Evolutionary conservation across 2,888 invertebrate genomes (phyloP), one percentile per base, ranked within the genome.

Genomic region (Parnassius glacialis): DNA sequence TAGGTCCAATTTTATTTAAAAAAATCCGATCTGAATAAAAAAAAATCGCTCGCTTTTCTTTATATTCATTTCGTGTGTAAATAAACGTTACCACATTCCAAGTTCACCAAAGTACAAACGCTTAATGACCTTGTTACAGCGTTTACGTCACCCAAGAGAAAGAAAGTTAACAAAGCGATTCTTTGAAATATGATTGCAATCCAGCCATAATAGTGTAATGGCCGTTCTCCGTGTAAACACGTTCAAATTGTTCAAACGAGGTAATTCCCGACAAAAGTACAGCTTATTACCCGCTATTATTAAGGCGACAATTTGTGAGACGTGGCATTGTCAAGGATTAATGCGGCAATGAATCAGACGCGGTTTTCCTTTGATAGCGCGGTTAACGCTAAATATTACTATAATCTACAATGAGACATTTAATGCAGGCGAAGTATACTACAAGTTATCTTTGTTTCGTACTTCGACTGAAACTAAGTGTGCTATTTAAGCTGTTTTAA

Each of bases 211-310:
- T 67, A 66, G 71, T 65, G 66, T 68, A 70, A 65, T 65, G 62
- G 70, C 65, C 71, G 68, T 70, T 53, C 41, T 41, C 67, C 80
- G 74, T 84, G 80, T 84, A 84, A 84, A 85, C 76, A 75, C 72
- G 69, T 72, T 71, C 70, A 77, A 80, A 81, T 79, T 57, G n/a
- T 61, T 52, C 51, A 50, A 60, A 60, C 54, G 76, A 78, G 74
- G 76, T 79, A 75, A 81, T 79, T 70, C 65, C 70, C 51, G 16
- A 11, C 78, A 76, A 79, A 75, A 78, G 70, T 68, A 70, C 74
- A 75, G 74, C 79, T 78, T 84, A 82, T 84, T 80, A 74, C 74
- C 57, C 64, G 74, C 79, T 74, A 79, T 82, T 80, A 80, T 66
- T 65, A 67, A 77, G 69, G 69, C 66, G 70, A 71, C 73, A 71